Evolutionary conservation across 2,888 invertebrate genomes (phyloP), one percentile per base, ranked within the genome.

Genomic region (Xestoiulus laeticollis): DNA sequence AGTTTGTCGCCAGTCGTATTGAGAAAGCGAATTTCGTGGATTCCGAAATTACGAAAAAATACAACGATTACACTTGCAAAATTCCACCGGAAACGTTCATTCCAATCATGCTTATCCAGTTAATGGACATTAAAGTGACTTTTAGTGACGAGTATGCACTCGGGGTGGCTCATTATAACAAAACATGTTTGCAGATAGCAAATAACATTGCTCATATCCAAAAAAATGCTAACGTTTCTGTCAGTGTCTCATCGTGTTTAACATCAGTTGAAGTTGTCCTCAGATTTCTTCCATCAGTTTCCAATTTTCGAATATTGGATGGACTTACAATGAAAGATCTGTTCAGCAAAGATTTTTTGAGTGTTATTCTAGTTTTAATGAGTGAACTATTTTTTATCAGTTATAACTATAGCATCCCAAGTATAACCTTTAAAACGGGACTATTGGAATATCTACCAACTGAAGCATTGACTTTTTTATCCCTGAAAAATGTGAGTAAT

Each of bases 311-410:
- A 26, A 0, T 14, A 30, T 26, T 78, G 26, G 22, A 8, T 30
- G 78, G 78, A 30, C 26, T 78, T 30, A 78, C 78, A 6, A 78
- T 78, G 78, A 26, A 53, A 3, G 87, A 87, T 68, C 87, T 87
- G 32, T 87, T 87, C 30, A 30, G 30, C 38, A 87, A 32, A 30
- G 87, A 87, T 59, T 48, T 87, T 32, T 68, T 87, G 32, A 26
- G 12, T 6, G 14, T 87, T 6, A 68, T 87, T 32, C 68, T 87
- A 8, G 38, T 59, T 14, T 32, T 59, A 16, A 32, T 78, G 32
- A 68, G 22, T 5, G 30, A 68, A 10, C 10, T 87, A 30, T 87
- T 53, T 30, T 68, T 78, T 16, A 22, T 59, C 38, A 78, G 33
- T 0, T 87, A 59, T 68, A 87, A 30, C 38, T 53, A 68, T 16